These are phyloP conservation scores for Gopherus flavomarginatus DNA, from an alignment of 2,113 vertebrate genomes.

Conservation along the genomic window DNA sequence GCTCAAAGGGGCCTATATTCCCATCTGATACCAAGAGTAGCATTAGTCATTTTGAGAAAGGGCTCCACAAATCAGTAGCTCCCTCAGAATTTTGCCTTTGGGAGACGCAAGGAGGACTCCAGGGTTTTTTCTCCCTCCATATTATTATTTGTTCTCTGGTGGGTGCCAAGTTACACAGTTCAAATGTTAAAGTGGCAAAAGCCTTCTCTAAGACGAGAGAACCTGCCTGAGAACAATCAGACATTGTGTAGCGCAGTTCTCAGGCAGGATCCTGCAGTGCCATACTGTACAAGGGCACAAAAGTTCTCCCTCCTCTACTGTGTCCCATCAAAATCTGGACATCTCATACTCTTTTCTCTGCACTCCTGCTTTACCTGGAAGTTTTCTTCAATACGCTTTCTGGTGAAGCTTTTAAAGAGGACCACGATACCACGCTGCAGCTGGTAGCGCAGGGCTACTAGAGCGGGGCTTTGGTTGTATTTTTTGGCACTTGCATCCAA, in stretches of 20 bases:
- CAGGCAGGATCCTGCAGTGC: neutral
- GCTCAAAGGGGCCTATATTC: neutral
- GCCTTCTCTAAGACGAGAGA: neutral
- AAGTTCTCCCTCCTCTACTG: neutral
- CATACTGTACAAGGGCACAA: neutral
- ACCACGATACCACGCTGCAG: slow-evolving; percentile 45
- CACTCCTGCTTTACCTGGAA: slow-evolving; percentile 6
- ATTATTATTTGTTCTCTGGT: neutral
- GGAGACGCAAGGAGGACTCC: neutral
- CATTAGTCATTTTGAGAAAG: neutral
- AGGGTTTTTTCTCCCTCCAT: too few relatives aligned
- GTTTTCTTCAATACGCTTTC: slow-evolving; percentile 47
- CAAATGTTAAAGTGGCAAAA: neutral
- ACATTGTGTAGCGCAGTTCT: neutral
- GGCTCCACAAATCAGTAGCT: neutral
- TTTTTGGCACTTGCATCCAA: slow-evolving; percentile 28
- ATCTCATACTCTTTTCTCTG: neutral
- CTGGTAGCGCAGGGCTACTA: slow-evolving; percentile 45
- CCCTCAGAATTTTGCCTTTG: neutral
- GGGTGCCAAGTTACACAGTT: neutral
- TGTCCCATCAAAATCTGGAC: neutral
- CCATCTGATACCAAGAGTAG: neutral
- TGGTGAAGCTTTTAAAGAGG: slow-evolving; percentile 44
- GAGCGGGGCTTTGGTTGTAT: slow-evolving; percentile 17
- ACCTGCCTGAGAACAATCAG: neutral